These are phyloP conservation scores for Papilio helenus DNA, from an alignment of 1,140 invertebrate genomes.

Conservation along the genomic window DNA sequence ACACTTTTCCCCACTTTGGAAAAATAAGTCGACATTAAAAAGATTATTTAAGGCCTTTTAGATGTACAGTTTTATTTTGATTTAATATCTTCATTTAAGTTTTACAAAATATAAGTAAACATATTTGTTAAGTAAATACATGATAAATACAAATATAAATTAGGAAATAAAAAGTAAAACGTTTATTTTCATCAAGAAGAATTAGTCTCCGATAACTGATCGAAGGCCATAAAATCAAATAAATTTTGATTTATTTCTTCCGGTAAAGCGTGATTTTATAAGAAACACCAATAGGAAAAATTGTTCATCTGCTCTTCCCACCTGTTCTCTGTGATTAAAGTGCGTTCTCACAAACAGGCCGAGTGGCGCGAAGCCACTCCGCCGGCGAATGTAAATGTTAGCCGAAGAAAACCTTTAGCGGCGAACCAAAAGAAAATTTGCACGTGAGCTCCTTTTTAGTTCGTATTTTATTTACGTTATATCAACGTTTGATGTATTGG, in stretches of 20 bases:
- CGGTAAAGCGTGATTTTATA: constrained; percentile 59
- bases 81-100: too few relatives aligned
- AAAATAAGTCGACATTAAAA: too few relatives aligned
- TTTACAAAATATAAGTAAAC: too few relatives aligned
- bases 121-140: too few relatives aligned
- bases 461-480: constrained; percentile 52
- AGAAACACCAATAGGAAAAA: constrained; percentile 75
- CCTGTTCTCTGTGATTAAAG: constrained; percentile 80
- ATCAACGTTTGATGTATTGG: constrained; percentile 42
- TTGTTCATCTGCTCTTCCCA: constrained; percentile 66
- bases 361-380: constrained; percentile 48
- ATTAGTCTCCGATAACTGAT: background rate
- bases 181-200: background rate
- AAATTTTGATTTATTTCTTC: constrained; percentile 49
- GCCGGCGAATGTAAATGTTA: constrained; percentile 75
- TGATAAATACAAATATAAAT: too few relatives aligned
- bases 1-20: too few relatives aligned
- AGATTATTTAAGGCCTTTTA: too few relatives aligned
- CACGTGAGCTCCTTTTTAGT: constrained; percentile 53
- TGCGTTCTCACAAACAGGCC: constrained; percentile 65
- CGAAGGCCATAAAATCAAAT: background rate
- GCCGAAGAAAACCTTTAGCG: constrained; percentile 66
- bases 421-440: constrained; percentile 66
- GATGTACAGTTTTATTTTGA: too few relatives aligned
- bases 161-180: background rate